Percentiles rank a stretch among this genome's conserved stretches.
Evolutionary conservation across 2,888 invertebrate genomes (phyloP).

Genomic region (Lepas anatifera): DNA sequence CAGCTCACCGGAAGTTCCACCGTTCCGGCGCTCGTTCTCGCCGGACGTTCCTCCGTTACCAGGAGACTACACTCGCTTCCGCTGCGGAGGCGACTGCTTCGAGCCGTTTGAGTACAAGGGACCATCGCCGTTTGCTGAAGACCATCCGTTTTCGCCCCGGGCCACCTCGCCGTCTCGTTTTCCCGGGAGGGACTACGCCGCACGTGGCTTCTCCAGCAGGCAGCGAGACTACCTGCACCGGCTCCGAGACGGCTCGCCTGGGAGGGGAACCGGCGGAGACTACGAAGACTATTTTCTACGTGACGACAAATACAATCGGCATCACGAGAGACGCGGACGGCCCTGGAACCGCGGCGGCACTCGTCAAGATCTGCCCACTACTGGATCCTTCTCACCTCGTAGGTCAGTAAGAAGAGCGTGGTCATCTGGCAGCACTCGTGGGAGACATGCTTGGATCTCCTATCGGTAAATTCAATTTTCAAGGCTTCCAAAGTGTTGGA

Average conservation of each 20-base stretch:
- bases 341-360: too few relatives aligned
- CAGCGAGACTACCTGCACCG: neutral
- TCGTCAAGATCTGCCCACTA: too few relatives aligned
- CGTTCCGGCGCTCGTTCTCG: neutral
- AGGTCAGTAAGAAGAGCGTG: too few relatives aligned
- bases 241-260: neutral
- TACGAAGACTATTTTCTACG: neutral
- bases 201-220: neutral
- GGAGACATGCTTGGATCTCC: too few relatives aligned
- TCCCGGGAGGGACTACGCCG: neutral
- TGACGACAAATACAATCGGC: too few relatives aligned
- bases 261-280: neutral
- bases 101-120: neutral
- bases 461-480: too few relatives aligned
- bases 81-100: neutral
- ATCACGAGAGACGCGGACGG: too few relatives aligned
- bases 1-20: too few relatives aligned
- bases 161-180: neutral
- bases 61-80: neutral
- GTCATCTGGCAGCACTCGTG: too few relatives aligned
- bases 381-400: too few relatives aligned
- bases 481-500: too few relatives aligned
- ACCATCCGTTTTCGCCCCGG: neutral
- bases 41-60: neutral
- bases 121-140: neutral